Conservation (phyloP, 2,888 invertebrate species). For the Thymelicus acteon region DNA sequence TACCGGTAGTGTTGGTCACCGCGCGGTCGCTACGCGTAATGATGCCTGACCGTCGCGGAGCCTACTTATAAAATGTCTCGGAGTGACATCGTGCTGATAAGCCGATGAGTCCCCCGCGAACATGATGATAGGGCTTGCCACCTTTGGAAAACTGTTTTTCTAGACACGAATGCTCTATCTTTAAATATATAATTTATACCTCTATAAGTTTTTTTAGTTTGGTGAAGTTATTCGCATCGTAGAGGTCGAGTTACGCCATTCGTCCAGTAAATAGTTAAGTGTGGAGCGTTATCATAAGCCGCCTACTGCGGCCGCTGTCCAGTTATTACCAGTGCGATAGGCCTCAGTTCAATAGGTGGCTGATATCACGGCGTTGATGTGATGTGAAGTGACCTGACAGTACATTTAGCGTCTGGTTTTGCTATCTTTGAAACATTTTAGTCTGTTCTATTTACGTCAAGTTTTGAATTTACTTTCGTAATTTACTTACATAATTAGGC, state of each 20-base stretch:
- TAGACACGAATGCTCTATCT: neutral
- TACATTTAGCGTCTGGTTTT: conserved; percentile 22
- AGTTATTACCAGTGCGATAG: conserved; percentile 84
- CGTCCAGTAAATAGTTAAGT: conserved; percentile 42
- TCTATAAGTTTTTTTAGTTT: conserved; percentile 14
- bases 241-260: conserved; percentile 42
- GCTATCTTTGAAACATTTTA: conserved; percentile 34
- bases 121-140: conserved; percentile 43
- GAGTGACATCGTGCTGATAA: conserved; percentile 76
- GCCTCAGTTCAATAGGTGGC: conserved; percentile 86
- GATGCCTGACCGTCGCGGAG: conserved; percentile 64
- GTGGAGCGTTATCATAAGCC: conserved; percentile 75
- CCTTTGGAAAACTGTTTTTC: conserved; percentile 42
- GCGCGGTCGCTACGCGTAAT: conserved; percentile 69
- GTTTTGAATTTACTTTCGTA: neutral
- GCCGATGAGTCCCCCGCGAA: conserved; percentile 78
- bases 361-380: conserved; percentile 73
- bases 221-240: conserved; percentile 9
- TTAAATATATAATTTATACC: neutral
- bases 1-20: conserved; percentile 58
- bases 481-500: too few species aligned
- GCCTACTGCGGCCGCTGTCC: conserved; percentile 79
- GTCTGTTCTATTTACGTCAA: conserved; percentile 4
- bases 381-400: conserved; percentile 74
- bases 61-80: conserved; percentile 80